Evolutionary conservation across 2,888 invertebrate genomes (phyloP).

Genomic region (Latheticus oryzae): DNA sequence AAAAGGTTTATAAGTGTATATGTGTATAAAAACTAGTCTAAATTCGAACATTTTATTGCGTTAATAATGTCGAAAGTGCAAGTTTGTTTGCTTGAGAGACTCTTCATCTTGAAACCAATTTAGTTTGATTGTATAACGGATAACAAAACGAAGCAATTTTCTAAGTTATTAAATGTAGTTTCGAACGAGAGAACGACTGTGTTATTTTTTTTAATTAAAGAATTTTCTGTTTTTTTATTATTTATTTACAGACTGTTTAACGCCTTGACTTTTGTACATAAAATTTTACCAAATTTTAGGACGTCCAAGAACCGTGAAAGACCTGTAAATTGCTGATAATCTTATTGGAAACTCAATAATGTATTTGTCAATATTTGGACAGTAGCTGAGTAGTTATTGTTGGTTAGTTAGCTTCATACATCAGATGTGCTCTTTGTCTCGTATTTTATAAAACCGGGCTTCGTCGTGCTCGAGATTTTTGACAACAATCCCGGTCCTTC

Average conservation of each 20-base stretch:
- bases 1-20: conserved; percentile 49
- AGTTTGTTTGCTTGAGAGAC: conserved; percentile 30
- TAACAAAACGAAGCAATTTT: conserved; percentile 30
- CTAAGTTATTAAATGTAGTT: conserved; percentile 25
- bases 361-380: conserved; percentile 61
- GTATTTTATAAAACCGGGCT: conserved; percentile 51
- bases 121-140: conserved; percentile 28
- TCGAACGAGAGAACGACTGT: conserved; percentile 50
- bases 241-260: conserved; percentile 45
- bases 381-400: conserved; percentile 55
- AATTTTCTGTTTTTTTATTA: conserved; percentile 48
- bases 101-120: conserved; percentile 29
- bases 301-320: conserved; percentile 42
- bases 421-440: conserved; percentile 56
- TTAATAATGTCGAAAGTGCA: conserved; percentile 35
- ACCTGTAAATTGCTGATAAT: conserved; percentile 43
- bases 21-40: conserved; percentile 60
- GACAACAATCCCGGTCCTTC: conserved; percentile 39
- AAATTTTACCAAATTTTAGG: conserved; percentile 41
- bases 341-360: conserved; percentile 57
- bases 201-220: conserved; percentile 52
- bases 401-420: conserved; percentile 61
- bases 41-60: conserved; percentile 43
- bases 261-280: conserved; percentile 37
- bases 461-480: conserved; percentile 49